Evolutionary conservation across 2,797 vertebrate genomes (phyloP).

Genomic region (Aulostomus chinensis): DNA sequence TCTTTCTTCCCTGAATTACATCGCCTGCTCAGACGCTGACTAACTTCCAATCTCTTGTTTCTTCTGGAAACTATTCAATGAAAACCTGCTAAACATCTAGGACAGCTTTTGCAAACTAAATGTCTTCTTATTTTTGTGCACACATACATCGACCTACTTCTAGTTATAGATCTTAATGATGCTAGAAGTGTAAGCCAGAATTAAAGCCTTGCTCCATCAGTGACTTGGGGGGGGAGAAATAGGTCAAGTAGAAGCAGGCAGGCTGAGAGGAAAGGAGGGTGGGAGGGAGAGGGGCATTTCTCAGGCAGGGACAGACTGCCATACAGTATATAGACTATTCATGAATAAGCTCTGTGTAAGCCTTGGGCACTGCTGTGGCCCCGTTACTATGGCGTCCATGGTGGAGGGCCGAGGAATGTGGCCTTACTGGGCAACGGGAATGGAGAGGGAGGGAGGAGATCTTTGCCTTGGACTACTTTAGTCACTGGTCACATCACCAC

Average conservation of each 20-base stretch:
- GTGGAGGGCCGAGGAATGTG: conserved; percentile 69
- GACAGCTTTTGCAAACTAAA: too few species aligned
- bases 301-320: conserved; percentile 70
- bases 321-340: conserved; percentile 78
- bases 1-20: background rate
- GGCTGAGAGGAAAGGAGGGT: conserved; percentile 46
- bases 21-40: background rate
- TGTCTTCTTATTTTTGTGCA: too few species aligned
- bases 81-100: background rate
- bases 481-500: conserved; percentile 71
- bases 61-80: background rate
- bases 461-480: conserved; percentile 63
- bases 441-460: conserved; percentile 24
- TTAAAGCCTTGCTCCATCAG: too few species aligned
- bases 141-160: too few species aligned
- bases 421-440: conserved; percentile 61
- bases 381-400: conserved; percentile 72
- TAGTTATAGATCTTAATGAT: conserved; percentile 3
- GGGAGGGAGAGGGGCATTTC: conserved; percentile 56
- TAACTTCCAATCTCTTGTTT: background rate
- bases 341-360: conserved; percentile 80
- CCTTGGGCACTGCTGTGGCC: conserved; percentile 72
- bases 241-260: conserved; percentile 70
- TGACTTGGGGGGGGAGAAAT: conserved; percentile 55
- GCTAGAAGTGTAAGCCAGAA: too few species aligned